Evolutionary conservation across 1,140 invertebrate genomes (phyloP).

Genomic region (Chymomyza costata): DNA sequence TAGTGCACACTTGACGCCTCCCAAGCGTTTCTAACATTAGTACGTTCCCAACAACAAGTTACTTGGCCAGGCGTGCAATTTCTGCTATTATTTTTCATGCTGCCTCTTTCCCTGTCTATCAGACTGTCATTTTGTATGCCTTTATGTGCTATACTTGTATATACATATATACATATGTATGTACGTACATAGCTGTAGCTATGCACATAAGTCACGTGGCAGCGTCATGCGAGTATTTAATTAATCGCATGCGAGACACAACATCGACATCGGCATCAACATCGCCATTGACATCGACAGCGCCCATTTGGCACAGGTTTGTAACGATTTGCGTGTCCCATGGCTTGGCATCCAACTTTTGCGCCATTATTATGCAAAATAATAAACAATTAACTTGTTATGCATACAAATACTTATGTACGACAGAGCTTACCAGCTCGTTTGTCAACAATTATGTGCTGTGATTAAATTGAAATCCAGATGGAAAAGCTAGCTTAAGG

Average conservation of each 20-base stretch:
- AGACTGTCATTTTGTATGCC: too few species aligned
- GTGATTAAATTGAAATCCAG: too few species aligned
- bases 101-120: too few species aligned
- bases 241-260: slow-evolving; percentile 38
- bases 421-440: slow-evolving; percentile 23
- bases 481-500: too few species aligned
- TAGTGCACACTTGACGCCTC: slow-evolving; percentile 43
- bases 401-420: too few species aligned
- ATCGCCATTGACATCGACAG: slow-evolving; percentile 17
- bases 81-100: not conserved
- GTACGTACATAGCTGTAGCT: not conserved
- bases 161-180: slow-evolving; percentile 1
- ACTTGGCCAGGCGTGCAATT: slow-evolving; percentile 43
- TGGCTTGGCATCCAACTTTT: too few species aligned
- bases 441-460: slow-evolving; percentile 36
- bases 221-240: slow-evolving; percentile 57
- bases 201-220: too few species aligned
- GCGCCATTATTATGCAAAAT: slow-evolving; percentile 28
- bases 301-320: not conserved
- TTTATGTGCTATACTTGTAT: too few species aligned
- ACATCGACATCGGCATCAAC: slow-evolving; percentile 14
- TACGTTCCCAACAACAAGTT: slow-evolving; percentile 23
- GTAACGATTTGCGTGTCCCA: slow-evolving; percentile 14
- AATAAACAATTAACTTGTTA: slow-evolving; percentile 31
- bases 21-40: too few species aligned